Evolutionary conservation across 1,140 invertebrate genomes (phyloP), one percentile per base, ranked within the genome.

Genomic region (Gerris buenoi): DNA sequence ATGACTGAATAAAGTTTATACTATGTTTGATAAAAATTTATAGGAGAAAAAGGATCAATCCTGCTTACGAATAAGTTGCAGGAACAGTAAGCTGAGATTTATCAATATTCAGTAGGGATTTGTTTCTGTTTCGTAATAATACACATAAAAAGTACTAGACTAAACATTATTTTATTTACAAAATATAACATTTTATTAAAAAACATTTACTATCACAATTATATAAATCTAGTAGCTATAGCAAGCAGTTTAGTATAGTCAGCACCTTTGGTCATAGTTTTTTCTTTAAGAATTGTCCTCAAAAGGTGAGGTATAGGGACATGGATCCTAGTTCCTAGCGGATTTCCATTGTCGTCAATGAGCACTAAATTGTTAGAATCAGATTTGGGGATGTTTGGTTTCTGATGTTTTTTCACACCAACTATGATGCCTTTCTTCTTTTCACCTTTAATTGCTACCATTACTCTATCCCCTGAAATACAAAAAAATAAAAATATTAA

Each of bases 351-450:
- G 72, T 98, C 94, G 75, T 98, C 95, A 65, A 99, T 89, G 0
- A 99, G 77, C 1, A 99, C 95, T 68, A 98, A 76, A 79, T 99
- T 99, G 75, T 99, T 99, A 70, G 87, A 93, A 77, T 99, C 97
- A 79, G 93, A 96, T 74, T 88, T 89, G 0, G 96, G 96, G 29
- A 95, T 81, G 76, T 91, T 88, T 2, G 86, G 75, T 66, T 84
- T 83, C 75, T 97, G 91, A 66, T 84, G 85, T 74, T 93, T 87
- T 75, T 93, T 94, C 1, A 92, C 79, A 0, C 97, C 97, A 25
- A 99, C 95, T 62, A 99, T 81, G 68, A 95, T 91, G 1, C 88
- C 97, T 78, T 95, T 95, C 75, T 94, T 95, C 83, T 95, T 98
- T 76, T 98, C 88, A 27, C 96, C 96, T 77, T 91, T 93, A 70